A percentile compares a stretch with the other conserved stretches of the same genome.
These are phyloP conservation scores for Abrostola tripartita DNA, from an alignment of 2,888 invertebrate genomes.

Conservation along the genomic window DNA sequence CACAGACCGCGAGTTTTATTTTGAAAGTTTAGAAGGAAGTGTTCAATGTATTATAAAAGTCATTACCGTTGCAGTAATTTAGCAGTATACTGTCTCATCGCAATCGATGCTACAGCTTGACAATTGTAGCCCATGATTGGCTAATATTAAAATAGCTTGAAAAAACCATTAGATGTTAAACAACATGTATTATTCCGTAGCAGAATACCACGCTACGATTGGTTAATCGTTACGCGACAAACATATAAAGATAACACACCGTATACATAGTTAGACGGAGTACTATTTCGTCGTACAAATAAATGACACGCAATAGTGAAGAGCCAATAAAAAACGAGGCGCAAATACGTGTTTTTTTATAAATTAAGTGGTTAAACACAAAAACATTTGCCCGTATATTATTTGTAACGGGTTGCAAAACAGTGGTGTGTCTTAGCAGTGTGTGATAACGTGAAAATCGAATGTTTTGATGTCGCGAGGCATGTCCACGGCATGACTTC, in stretches of 20 bases:
- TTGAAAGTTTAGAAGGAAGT: conserved; percentile 1
- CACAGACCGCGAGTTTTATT: conserved; percentile 16
- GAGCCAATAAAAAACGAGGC: conserved; percentile 86
- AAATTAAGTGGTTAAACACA: conserved; percentile 76
- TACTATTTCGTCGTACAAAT: conserved; percentile 84
- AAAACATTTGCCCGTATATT: conserved; percentile 72
- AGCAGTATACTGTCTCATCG: conserved; percentile 35
- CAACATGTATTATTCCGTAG: conserved; percentile 35
- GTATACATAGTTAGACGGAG: conserved; percentile 60
- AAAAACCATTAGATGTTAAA: conserved; percentile 49
- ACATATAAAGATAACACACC: conserved; percentile 57
- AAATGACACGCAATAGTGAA: conserved; percentile 87
- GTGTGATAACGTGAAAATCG: conserved; percentile 66
- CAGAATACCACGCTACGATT: conserved; percentile 51
- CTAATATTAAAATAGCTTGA: conserved; percentile 40
- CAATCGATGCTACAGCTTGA: conserved; percentile 52
- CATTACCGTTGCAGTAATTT: conserved; percentile 17
- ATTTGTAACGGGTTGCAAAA: conserved; percentile 66
- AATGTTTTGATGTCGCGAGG: conserved; percentile 84
- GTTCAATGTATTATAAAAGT: conserved; percentile 30
- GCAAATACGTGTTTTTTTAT: conserved; percentile 83
- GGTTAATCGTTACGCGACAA: conserved; percentile 53
- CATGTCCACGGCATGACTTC: conserved; percentile 87
- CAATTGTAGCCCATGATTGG: conserved; percentile 54
- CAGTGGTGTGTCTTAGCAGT: conserved; percentile 64